Evolutionary conservation across 2,113 vertebrate species (phyloP), one percentile per base, ranked within the genome.

Genomic region (Microcebus tavaratra): DNA sequence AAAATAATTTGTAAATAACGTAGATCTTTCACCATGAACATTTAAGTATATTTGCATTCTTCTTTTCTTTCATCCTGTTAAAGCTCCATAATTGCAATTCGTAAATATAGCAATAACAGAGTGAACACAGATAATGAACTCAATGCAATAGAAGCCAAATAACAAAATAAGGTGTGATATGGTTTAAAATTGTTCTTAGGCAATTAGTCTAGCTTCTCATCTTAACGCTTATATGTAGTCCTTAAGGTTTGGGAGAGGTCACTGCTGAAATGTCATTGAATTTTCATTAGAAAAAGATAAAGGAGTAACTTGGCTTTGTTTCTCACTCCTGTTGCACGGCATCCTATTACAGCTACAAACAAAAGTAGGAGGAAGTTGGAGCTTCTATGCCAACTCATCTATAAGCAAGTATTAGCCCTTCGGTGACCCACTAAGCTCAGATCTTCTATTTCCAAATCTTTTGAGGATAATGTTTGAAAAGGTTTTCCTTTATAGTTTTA

Each of bases 1-100:
- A 97, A 97, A 97, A 98, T 90, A 88, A 97, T 90, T 91, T 67
- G 36, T 81, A 97, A 98, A 92, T 82, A 96, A 80, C 63, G 61
- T 63, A 81, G 72, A 59, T 70, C 50, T 86, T 67, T 96, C 76
- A 53, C 42, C 17, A 55, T 14, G n/a, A 96, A 95, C 36, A 25
- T 83, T 88, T 85, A 90, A 81, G 39, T 88, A 76, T 61, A 81
- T 93, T 36, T 73, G 68, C n/a, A 45, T 31, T 72, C n/a, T 87
- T 89, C 50, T 65, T 96, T 95, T 59, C 55, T 78, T 94, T 93
- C 82, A 87, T 84, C 14, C 36, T 80, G 55, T 87, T 94, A 93
- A 86, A 94, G 61, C 12, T 83, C 34, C 29, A 76, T 89, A 95
- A 95, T 76, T 59, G 17, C 17, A 78, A 72, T 57, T 65, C 95